These are phyloP conservation scores for Mallotus villosus DNA, from an alignment of 2,797 vertebrate genomes.

Conservation along the genomic window DNA sequence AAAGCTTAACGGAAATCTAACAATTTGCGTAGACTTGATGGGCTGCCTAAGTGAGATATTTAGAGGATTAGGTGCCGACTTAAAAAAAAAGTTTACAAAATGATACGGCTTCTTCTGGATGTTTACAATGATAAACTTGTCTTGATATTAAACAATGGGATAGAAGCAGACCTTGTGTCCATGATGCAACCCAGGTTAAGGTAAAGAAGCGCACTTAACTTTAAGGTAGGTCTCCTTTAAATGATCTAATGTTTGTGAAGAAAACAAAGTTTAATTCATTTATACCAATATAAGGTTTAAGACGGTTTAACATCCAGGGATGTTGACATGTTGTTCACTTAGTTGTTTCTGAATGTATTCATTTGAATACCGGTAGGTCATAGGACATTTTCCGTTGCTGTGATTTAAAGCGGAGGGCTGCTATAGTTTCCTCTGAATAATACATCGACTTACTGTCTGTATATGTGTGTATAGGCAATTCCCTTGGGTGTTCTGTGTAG, in stretches of 20 bases:
- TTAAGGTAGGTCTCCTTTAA: constrained; percentile 37
- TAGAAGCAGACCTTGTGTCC: background rate
- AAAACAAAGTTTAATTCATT: background rate
- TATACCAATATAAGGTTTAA: background rate
- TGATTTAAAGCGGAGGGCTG: constrained; percentile 8
- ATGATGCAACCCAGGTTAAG: background rate
- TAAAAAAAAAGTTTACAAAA: too few species aligned
- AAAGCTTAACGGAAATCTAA: background rate
- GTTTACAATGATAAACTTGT: background rate
- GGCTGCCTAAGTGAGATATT: too few species aligned
- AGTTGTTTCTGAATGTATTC: background rate
- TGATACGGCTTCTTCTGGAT: background rate
- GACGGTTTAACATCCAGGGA: too few species aligned
- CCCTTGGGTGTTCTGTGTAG: constrained; percentile 1
- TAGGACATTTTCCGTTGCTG: constrained; percentile 9
- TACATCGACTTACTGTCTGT: constrained; percentile 19
- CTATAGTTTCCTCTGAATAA: constrained; percentile 22
- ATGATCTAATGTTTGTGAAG: background rate
- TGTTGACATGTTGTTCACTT: background rate
- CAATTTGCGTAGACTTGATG: too few species aligned
- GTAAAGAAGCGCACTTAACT: background rate
- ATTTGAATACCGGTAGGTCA: background rate
- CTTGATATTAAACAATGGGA: background rate
- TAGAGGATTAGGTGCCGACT: too few species aligned
- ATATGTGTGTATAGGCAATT: background rate